These are phyloP conservation scores for Bombus impatiens DNA, from an alignment of 1,140 invertebrate genomes.

Conservation along the genomic window DNA sequence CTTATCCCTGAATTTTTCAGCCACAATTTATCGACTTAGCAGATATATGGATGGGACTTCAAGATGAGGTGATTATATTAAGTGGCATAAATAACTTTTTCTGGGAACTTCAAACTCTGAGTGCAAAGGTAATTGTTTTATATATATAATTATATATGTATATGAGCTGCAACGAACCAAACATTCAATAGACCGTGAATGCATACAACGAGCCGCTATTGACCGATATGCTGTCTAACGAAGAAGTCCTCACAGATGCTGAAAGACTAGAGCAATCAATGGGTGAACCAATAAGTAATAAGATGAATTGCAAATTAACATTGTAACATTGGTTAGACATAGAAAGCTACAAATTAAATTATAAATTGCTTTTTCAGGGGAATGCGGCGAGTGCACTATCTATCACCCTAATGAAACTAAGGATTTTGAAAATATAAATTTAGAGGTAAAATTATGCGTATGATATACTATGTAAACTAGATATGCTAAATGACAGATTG, in stretches of 20 bases:
- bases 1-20: constrained; percentile 71
- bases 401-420: constrained; percentile 76
- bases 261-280: constrained; percentile 80
- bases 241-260: constrained; percentile 79
- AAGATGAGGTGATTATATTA: constrained; percentile 85
- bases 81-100: constrained; percentile 84
- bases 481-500: neutral
- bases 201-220: constrained; percentile 74
- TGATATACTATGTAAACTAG: neutral
- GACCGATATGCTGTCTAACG: constrained; percentile 64
- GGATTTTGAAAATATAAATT: constrained; percentile 79
- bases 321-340: neutral
- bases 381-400: constrained; percentile 76
- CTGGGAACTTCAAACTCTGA: constrained; percentile 80
- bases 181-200: constrained; percentile 60
- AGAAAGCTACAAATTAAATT: neutral
- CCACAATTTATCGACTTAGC: constrained; percentile 86
- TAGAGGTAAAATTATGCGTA: constrained; percentile 73
- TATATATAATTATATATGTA: neutral
- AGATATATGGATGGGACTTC: constrained; percentile 85
- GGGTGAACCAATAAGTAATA: constrained; percentile 78
- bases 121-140: constrained; percentile 76
- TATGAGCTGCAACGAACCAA: too few relatives aligned
- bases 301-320: neutral
- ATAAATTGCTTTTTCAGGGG: constrained; percentile 28